phyloP scores from a whole-genome alignment of 2,888 invertebrate species.

The Drosophila monieri region DNA sequence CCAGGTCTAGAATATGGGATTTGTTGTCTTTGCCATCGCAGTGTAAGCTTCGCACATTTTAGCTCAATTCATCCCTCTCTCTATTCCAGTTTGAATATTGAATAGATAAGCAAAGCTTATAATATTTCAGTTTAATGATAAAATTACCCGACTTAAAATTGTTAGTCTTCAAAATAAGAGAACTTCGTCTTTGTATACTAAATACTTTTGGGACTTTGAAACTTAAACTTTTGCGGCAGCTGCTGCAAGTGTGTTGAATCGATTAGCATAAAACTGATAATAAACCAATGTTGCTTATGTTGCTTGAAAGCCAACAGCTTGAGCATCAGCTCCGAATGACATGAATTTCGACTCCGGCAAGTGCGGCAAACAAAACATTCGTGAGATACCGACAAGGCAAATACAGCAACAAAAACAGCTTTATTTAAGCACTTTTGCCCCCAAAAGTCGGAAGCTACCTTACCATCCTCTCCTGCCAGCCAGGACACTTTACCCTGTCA shows the following conservation, averaged over 20 bases:
- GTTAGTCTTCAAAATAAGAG: neutral
- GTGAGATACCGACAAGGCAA: constrained; percentile 3
- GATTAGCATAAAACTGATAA: constrained; percentile 43
- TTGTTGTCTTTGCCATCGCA: neutral
- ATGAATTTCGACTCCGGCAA: constrained; percentile 12
- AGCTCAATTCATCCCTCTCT: neutral
- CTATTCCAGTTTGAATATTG: neutral
- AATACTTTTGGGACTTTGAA: constrained; percentile 2
- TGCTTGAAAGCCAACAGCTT: constrained; percentile 27
- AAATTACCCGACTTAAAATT: neutral
- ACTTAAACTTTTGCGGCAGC: constrained; percentile 5
- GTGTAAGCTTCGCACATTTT: neutral
- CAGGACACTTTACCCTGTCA: constrained; percentile 53
- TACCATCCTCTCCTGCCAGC: constrained; percentile 12
- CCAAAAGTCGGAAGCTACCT: constrained; percentile 25
- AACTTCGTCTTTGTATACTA: neutral
- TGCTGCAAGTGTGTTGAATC: constrained; percentile 21
- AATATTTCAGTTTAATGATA: neutral
- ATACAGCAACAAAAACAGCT: constrained; percentile 29
- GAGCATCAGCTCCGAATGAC: constrained; percentile 12
- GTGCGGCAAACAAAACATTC: constrained; percentile 19
- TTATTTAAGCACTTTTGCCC: constrained; percentile 37
- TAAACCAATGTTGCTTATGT: constrained; percentile 32
- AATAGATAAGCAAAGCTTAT: too few species aligned
- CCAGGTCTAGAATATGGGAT: neutral